Evolutionary conservation across 2,888 invertebrate species (phyloP), one percentile per base, ranked within the genome.

Genomic region (Ametastegia equiseti): DNA sequence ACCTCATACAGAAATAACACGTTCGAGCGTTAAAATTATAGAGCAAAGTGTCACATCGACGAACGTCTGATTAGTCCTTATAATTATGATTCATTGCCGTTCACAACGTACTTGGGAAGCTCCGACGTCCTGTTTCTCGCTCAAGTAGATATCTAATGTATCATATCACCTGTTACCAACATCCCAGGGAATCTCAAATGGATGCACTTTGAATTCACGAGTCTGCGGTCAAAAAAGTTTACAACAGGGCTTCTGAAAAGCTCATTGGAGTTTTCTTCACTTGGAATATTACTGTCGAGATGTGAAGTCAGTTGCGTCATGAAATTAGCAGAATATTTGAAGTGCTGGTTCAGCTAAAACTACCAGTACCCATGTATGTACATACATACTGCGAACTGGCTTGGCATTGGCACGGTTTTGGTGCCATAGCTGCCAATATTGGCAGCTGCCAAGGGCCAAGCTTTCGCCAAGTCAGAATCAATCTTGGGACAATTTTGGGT

Each of bases 51-150:
- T 54, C 73, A 50, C 36, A 71, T 42, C 45, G 19, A 23, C 45
- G 27, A 33, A 33, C 33, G 36, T 50, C 54, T 73, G 73, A 73
- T 73, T 30, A 73, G 23, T 73, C 50, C 42, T 30, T 71, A n/a
- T n/a, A 27, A 45, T 71, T 45, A 71, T 71, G 71, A 71, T 71
- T 71, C 47, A 47, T 71, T 71, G 47, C 71, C 45, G 30, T 42
- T 42, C 15, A 4, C 2, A 42, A 47, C 19, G 23, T 42, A 67
- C 39, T 67, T 27, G 6, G 30, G 11, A 71, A 71, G 4, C 30
- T 47, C 45, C 30, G 47, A 71, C 45, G 42, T 30, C 27, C 45
- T 27, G n/a, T 47, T 47, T 71, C 47, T 47, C 71, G 39, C 19
- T 39, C 3, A 11, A 30, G 71, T 27, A 39, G 36, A 1, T n/a